Evolutionary conservation across 2,113 vertebrate genomes (phyloP).

Genomic region (Gracilinanus agilis): DNA sequence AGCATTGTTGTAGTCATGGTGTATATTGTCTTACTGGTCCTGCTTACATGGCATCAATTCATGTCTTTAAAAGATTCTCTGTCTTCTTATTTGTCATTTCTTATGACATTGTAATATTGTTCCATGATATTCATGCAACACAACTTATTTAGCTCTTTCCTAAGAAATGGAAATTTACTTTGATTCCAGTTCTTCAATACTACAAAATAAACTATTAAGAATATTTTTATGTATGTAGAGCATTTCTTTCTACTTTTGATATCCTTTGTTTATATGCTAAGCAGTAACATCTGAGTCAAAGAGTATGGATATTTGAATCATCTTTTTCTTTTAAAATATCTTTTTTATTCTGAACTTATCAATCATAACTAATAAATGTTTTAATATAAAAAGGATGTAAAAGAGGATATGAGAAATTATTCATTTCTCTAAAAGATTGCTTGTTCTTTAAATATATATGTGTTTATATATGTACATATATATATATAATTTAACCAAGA

Average conservation of each 20-base stretch:
- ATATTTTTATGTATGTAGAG: not conserved
- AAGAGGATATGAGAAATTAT: not conserved
- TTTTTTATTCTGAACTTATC: not conserved
- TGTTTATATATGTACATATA: not conserved
- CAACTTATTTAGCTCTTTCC: not conserved
- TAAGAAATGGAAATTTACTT: not conserved
- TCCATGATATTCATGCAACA: no score
- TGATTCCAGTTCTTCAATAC: not conserved
- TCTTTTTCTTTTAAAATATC: no score
- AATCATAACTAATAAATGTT: not conserved
- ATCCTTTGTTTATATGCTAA: no score
- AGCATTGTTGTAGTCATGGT: no score
- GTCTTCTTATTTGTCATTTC: no score
- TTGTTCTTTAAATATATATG: not conserved
- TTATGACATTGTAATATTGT: no score
- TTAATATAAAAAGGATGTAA: not conserved
- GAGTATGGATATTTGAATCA: no score
- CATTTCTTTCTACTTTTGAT: not conserved
- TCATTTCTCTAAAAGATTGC: not conserved
- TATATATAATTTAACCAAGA: not conserved
- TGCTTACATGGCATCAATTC: no score
- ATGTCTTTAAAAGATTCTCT: no score
- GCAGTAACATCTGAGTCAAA: no score
- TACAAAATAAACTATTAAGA: not conserved
- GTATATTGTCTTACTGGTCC: no score